These are phyloP conservation scores for Adelges cooleyi DNA, from an alignment of 1,140 invertebrate species.

Conservation along the genomic window DNA sequence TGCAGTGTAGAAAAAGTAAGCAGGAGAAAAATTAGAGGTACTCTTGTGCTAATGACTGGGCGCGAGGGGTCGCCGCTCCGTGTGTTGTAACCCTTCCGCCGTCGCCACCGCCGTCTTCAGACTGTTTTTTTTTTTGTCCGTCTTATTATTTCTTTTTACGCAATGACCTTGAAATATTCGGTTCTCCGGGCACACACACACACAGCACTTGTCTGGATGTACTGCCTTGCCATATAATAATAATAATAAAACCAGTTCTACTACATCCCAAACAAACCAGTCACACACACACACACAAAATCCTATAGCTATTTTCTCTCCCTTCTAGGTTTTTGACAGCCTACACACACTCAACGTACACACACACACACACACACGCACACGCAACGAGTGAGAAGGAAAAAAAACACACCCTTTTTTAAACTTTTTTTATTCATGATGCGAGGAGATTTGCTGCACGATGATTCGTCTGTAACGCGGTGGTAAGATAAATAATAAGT, in stretches of 20 bases:
- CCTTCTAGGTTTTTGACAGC: background rate
- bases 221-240: background rate
- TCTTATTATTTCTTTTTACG: slow-evolving; percentile 10
- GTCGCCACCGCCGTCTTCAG: slow-evolving; percentile 15
- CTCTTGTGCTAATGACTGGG: slow-evolving; percentile 18
- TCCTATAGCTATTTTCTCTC: slow-evolving; percentile 21
- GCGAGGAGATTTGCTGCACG: background rate
- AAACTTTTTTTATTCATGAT: slow-evolving; percentile 1
- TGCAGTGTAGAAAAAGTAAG: background rate
- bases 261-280: slow-evolving; percentile 23
- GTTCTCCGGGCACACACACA: background rate
- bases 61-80: background rate
- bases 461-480: background rate
- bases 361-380: background rate
- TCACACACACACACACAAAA: slow-evolving; percentile 1
- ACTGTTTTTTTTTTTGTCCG: background rate
- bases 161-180: slow-evolving; percentile 24
- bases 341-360: background rate
- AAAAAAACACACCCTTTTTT: slow-evolving; percentile 4
- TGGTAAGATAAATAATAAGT: background rate
- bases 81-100: slow-evolving; percentile 14
- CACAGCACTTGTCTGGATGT: background rate
- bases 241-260: slow-evolving; percentile 28
- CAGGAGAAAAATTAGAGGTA: slow-evolving; percentile 10
- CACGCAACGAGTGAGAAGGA: background rate